Conservation (phyloP, 2,113 vertebrate species). For the Spea bombifrons region DNA sequence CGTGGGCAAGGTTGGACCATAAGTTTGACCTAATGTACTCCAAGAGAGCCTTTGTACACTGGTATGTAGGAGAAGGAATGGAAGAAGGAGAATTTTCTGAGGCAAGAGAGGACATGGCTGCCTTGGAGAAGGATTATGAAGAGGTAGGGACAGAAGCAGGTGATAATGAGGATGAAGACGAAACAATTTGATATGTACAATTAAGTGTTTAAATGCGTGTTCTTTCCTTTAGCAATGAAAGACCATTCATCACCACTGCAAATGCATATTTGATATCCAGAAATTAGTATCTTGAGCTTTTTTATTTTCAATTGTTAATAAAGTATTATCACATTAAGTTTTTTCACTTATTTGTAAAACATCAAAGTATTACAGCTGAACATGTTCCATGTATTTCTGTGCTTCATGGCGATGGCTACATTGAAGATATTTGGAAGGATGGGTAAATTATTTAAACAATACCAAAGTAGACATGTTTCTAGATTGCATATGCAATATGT, state of each 20-base stretch:
- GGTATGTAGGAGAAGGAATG: slow-evolving; percentile 64
- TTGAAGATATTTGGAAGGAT: too few relatives aligned
- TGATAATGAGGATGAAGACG: slow-evolving; percentile 74
- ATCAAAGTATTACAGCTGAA: too few relatives aligned
- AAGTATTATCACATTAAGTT: not conserved
- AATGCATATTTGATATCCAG: too few relatives aligned
- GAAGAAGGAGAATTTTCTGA: slow-evolving; percentile 47
- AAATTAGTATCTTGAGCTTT: not conserved
- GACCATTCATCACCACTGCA: too few relatives aligned
- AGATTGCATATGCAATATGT: too few relatives aligned
- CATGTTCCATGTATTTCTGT: too few relatives aligned
- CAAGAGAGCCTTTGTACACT: slow-evolving; percentile 62
- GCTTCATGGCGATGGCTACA: too few relatives aligned
- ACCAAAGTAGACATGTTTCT: too few relatives aligned
- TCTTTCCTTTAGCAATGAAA: too few relatives aligned
- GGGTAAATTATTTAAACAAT: too few relatives aligned
- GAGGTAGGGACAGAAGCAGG: slow-evolving; percentile 70
- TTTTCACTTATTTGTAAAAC: too few relatives aligned
- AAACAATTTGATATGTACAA: not conserved
- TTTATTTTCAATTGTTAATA: not conserved
- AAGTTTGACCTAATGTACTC: slow-evolving; percentile 64
- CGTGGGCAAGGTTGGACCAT: slow-evolving; percentile 65
- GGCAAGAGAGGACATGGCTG: slow-evolving; percentile 59
- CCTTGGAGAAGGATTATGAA: slow-evolving; percentile 66
- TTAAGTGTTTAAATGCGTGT: too few relatives aligned